Evolutionary conservation across 2,113 vertebrate species (phyloP).

Genomic region (Spea bombifrons): DNA sequence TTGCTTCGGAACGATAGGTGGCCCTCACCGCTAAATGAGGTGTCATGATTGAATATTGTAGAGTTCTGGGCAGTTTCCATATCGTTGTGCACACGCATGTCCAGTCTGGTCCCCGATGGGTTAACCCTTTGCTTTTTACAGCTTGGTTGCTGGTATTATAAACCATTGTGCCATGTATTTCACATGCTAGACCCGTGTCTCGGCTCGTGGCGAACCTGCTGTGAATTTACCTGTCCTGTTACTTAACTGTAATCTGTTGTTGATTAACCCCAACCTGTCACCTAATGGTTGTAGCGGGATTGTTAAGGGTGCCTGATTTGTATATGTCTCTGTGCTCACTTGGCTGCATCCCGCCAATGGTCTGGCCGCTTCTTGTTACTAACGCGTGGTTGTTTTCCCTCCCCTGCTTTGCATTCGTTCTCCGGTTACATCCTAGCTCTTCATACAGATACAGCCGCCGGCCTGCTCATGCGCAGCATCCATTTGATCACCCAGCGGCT

Average conservation of each 20-base stretch:
- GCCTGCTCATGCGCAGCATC: conserved; percentile 92
- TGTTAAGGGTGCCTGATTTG: conserved; percentile 12
- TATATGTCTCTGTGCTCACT: conserved; percentile 54
- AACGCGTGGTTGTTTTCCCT: conserved; percentile 78
- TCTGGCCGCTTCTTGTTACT: conserved; percentile 78
- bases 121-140: no score
- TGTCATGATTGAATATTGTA: no score
- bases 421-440: conserved; percentile 93
- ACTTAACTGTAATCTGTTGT: neutral
- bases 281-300: conserved; percentile 27
- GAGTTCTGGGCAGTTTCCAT: no score
- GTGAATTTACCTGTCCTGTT: conserved; percentile 31
- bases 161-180: neutral
- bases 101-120: no score
- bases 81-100: no score
- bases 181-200: neutral
- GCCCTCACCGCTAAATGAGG: no score
- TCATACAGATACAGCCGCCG: conserved; percentile 94
- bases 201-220: conserved; percentile 3
- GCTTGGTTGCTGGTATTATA: no score
- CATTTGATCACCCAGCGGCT: conserved; percentile 93
- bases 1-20: no score
- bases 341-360: conserved; percentile 67
- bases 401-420: conserved; percentile 77
- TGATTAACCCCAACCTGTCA: conserved; percentile 12